Evolutionary conservation across 2,888 invertebrate species (phyloP).

Genomic region (Plagodis pulveraria): DNA sequence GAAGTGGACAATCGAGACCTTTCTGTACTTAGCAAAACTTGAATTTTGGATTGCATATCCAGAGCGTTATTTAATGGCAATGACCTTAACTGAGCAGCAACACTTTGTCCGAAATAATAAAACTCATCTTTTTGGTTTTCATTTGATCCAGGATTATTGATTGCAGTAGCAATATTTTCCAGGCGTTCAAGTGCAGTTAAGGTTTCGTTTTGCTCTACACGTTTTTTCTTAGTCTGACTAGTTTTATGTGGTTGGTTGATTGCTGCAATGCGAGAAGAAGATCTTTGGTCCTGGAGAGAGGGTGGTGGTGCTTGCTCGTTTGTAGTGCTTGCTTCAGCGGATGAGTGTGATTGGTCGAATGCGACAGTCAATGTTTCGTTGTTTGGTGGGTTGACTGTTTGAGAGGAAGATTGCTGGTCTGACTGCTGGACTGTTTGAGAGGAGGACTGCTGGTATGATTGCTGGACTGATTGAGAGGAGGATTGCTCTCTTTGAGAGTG

Average conservation of each 20-base stretch:
- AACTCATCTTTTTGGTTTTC: conserved; percentile 12
- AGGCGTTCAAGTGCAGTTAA: conserved; percentile 7
- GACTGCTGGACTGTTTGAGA: conserved; percentile 4
- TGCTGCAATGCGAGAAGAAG: conserved; percentile 2
- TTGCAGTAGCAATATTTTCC: conserved; percentile 7
- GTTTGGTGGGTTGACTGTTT: conserved; percentile 2
- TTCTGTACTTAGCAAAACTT: conserved; percentile 5
- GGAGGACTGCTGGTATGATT: neutral
- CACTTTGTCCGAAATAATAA: conserved; percentile 19
- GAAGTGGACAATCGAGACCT: conserved; percentile 6
- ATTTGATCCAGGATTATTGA: conserved; percentile 2
- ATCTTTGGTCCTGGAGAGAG: conserved; percentile 5
- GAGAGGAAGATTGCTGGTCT: conserved; percentile 4
- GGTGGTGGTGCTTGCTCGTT: conserved; percentile 2
- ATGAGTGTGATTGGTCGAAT: conserved; percentile 6
- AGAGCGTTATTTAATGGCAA: conserved; percentile 14
- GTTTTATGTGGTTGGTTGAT: conserved; percentile 1
- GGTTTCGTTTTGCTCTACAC: conserved; percentile 5
- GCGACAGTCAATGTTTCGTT: conserved; percentile 3
- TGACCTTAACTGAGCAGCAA: conserved; percentile 19
- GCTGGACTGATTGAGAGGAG: conserved; percentile 1
- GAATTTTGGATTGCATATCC: conserved; percentile 8
- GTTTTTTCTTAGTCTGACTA: conserved; percentile 2
- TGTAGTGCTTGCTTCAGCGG: conserved; percentile 4
- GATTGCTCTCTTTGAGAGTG: conserved; percentile 1